Conservation (phyloP, 2,797 vertebrate species). For the Coranthus polyacanthus region DNA sequence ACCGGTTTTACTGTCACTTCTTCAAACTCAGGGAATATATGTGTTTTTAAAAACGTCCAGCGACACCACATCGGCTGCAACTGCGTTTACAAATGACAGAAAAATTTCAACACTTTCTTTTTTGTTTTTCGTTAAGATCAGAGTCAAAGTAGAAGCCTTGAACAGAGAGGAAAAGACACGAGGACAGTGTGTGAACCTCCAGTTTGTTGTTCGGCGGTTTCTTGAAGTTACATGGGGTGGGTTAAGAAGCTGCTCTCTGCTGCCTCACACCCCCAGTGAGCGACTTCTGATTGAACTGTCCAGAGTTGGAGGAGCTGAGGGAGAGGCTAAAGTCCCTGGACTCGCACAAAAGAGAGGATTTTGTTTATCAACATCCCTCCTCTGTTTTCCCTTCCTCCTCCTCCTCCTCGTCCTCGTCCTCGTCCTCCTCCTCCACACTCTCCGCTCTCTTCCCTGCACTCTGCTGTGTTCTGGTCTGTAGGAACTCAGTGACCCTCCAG, state of each 20-base stretch:
- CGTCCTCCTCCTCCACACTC: too few relatives aligned
- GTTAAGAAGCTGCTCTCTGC: too few relatives aligned
- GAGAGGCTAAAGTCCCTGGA: constrained; percentile 28
- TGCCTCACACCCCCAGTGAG: constrained; percentile 29
- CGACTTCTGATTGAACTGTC: constrained; percentile 37
- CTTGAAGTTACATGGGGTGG: too few relatives aligned
- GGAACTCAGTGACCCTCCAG: constrained; percentile 84
- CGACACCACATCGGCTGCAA: too few relatives aligned
- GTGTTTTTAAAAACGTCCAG: too few relatives aligned
- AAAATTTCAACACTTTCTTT: too few relatives aligned
- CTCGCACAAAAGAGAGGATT: constrained; percentile 60
- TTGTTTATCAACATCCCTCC: constrained; percentile 77
- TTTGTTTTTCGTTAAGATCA: too few relatives aligned
- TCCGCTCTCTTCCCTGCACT: constrained; percentile 20
- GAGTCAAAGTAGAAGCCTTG: constrained; percentile 8
- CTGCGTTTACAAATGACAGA: too few relatives aligned
- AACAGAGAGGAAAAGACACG: constrained; percentile 2
- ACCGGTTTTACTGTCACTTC: too few relatives aligned
- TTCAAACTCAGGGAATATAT: too few relatives aligned
- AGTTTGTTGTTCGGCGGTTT: constrained; percentile 54
- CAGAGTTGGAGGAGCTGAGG: constrained; percentile 23
- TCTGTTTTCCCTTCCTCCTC: constrained; percentile 32
- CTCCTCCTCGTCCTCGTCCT: too few relatives aligned
- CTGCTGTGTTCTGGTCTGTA: constrained; percentile 51
- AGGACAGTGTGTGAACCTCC: constrained; percentile 38